A percentile compares a stretch with the other conserved stretches of the same genome.
Conservation (phyloP, 2,797 vertebrate species). For the Sebastes itinus region DNA sequence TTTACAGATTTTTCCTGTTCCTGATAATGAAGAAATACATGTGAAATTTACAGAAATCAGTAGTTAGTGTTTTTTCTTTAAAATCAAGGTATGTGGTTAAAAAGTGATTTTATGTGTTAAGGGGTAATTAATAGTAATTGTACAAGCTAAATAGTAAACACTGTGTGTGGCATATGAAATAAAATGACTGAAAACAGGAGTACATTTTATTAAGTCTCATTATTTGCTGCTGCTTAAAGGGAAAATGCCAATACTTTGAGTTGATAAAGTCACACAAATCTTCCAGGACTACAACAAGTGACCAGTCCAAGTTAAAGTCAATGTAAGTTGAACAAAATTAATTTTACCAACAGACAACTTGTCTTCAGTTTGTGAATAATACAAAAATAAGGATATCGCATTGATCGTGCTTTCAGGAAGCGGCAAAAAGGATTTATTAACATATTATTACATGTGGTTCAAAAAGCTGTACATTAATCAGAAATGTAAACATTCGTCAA, state of each 20-base stretch:
- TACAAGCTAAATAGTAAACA: neutral
- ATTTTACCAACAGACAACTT: neutral
- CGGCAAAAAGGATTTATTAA: neutral
- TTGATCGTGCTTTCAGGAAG: neutral
- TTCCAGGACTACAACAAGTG: neutral
- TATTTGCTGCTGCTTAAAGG: neutral
- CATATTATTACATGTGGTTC: neutral
- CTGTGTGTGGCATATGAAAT: neutral
- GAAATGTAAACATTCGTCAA: neutral
- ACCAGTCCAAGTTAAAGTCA: neutral
- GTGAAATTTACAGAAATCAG: too few species aligned
- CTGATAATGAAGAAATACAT: too few species aligned
- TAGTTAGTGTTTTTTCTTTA: too few species aligned
- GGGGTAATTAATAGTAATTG: too few species aligned
- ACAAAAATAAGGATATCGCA: slow-evolving; percentile 10
- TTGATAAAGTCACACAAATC: neutral
- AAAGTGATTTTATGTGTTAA: too few species aligned
- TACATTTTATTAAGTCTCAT: slow-evolving; percentile 3
- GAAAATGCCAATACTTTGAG: neutral
- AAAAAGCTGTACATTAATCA: slow-evolving; percentile 4
- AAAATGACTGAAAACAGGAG: neutral
- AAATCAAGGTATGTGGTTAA: too few species aligned
- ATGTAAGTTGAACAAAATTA: neutral
- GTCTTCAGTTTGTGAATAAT: neutral
- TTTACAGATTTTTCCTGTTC: too few species aligned